Evolutionary conservation across 2,888 invertebrate genomes (phyloP).

Genomic region (Hermaeophaga mercurialis): DNA sequence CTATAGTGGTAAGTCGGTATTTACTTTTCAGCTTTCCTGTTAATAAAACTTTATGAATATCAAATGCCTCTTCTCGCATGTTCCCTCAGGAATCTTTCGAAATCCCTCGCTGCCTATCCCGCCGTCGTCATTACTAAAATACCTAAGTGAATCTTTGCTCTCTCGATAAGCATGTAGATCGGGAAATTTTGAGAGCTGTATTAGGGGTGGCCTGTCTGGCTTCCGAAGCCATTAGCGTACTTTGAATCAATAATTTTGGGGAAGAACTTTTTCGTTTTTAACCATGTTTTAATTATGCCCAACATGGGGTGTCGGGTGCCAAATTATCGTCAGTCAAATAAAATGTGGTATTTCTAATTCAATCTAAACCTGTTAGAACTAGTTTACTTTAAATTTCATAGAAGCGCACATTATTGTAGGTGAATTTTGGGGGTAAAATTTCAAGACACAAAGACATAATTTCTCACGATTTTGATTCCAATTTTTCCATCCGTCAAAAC

Average conservation of each 20-base stretch:
- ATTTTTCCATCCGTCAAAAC: background rate
- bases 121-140: constrained; percentile 30
- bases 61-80: constrained; percentile 26
- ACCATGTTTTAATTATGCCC: no score
- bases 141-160: constrained; percentile 31
- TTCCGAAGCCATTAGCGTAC: constrained; percentile 19
- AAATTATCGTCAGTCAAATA: no score
- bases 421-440: no score
- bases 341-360: no score
- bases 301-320: no score
- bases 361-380: no score
- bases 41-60: constrained; percentile 35
- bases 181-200: constrained; percentile 24
- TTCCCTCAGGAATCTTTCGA: constrained; percentile 30
- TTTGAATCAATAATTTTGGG: background rate
- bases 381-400: no score
- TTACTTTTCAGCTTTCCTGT: constrained; percentile 27
- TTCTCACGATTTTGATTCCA: background rate
- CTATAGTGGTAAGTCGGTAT: constrained; percentile 18
- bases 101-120: constrained; percentile 26
- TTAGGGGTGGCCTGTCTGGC: constrained; percentile 16
- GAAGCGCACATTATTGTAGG: no score
- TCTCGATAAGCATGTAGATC: constrained; percentile 31
- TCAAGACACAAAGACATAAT: background rate
- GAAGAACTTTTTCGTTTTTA: background rate